A percentile compares a stretch with the other conserved stretches of the same genome.
Conservation (phyloP, 2,113 vertebrate species). For the Syrmaticus mikado region DNA sequence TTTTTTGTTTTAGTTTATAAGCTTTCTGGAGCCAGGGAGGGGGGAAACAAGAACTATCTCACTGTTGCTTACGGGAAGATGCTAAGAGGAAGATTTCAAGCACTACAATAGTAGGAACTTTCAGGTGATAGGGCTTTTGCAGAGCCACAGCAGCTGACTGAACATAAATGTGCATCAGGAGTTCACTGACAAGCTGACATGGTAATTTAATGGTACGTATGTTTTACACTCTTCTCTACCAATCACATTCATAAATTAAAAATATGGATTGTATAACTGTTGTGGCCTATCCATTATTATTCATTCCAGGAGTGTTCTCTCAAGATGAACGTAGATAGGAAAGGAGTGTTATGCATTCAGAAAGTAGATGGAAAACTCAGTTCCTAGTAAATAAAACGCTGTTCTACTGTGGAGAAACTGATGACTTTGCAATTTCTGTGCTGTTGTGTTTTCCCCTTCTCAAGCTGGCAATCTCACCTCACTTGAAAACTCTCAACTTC, state of each 20-base stretch:
- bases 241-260: conserved; percentile 3
- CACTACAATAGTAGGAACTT: background rate
- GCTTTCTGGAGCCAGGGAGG: background rate
- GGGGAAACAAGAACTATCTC: background rate
- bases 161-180: background rate
- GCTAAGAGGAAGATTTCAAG: background rate
- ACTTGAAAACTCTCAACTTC: background rate
- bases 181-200: conserved; percentile 1
- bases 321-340: conserved; percentile 37
- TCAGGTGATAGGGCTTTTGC: background rate
- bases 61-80: background rate
- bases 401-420: background rate
- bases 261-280: background rate
- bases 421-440: background rate
- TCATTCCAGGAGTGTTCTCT: background rate
- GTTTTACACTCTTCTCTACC: conserved; percentile 12
- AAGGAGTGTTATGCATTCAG: conserved; percentile 27
- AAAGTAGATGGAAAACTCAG: background rate
- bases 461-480: background rate
- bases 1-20: background rate
- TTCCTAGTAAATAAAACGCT: conserved; percentile 18
- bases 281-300: conserved; percentile 5
- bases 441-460: background rate
- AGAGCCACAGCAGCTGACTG: background rate
- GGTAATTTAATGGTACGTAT: conserved; percentile 23